These are phyloP conservation scores for Cyprinodon tularosa DNA, from an alignment of 2,113 vertebrate genomes.

Conservation along the genomic window DNA sequence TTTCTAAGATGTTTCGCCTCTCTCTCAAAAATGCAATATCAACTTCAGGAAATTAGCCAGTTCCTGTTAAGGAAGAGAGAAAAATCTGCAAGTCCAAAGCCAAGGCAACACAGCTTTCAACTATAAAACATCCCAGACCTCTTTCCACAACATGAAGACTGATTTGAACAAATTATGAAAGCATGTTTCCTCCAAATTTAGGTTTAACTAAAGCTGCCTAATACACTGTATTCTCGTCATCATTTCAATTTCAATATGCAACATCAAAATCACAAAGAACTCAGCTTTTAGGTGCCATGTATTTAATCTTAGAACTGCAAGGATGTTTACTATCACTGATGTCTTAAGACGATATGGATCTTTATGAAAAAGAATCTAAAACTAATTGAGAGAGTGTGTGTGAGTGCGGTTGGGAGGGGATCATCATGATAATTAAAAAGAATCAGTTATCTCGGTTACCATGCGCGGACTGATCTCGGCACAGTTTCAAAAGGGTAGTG, in stretches of 20 bases:
- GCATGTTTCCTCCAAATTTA: constrained; percentile 14
- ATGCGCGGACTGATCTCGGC: too few relatives aligned
- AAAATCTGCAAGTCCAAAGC: constrained; percentile 44
- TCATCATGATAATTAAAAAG: background rate
- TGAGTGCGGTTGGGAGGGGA: too few relatives aligned
- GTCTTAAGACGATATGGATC: too few relatives aligned
- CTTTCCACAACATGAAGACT: constrained; percentile 21
- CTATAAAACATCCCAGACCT: constrained; percentile 26
- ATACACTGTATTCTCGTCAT: background rate
- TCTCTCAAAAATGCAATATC: constrained; percentile 71
- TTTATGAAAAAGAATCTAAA: too few relatives aligned
- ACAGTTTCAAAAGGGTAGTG: too few relatives aligned
- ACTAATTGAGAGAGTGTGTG: too few relatives aligned
- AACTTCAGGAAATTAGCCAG: constrained; percentile 81
- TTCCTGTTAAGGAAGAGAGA: constrained; percentile 77
- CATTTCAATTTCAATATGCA: background rate
- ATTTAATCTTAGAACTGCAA: too few relatives aligned
- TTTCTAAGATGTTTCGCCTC: constrained; percentile 69
- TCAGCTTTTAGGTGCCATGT: background rate
- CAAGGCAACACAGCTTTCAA: constrained; percentile 39
- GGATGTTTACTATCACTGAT: too few relatives aligned
- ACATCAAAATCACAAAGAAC: background rate
- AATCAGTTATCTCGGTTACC: too few relatives aligned
- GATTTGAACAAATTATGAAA: constrained; percentile 10
- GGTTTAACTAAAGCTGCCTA: background rate